Conservation (phyloP, 2,113 vertebrate genomes). For the Odobenus rosmarus region DNA sequence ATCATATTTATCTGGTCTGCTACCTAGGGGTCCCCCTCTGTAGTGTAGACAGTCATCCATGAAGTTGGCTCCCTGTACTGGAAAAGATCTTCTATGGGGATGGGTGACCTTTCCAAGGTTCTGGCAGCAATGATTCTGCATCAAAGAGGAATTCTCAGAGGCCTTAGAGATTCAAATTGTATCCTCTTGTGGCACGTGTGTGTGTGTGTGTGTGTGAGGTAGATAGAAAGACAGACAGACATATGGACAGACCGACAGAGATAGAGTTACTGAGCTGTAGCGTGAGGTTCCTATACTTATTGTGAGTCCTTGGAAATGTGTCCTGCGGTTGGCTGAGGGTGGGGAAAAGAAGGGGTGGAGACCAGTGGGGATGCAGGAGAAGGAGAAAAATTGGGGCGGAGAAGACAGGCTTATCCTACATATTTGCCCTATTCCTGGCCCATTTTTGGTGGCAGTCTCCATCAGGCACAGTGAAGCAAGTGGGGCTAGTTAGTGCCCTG, state of each 20-base stretch:
- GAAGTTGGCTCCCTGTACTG: neutral
- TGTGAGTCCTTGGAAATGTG: constrained; percentile 45
- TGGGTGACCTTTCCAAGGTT: constrained; percentile 16
- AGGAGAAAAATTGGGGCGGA: neutral
- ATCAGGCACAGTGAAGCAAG: constrained; percentile 33
- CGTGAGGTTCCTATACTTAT: neutral
- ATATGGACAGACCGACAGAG: neutral
- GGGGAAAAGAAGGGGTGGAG: neutral
- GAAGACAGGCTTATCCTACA: neutral
- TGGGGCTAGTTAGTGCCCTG: neutral
- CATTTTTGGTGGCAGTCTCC: constrained; percentile 12
- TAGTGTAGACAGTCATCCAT: neutral
- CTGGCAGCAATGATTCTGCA: constrained; percentile 42
- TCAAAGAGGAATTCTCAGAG: neutral
- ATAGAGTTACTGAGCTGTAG: neutral
- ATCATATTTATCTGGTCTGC: constrained; percentile 12
- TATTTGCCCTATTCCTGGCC: neutral
- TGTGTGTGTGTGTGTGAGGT: neutral
- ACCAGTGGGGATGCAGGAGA: constrained; percentile 13
- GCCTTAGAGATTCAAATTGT: neutral
- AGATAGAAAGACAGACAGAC: neutral
- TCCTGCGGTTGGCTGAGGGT: neutral
- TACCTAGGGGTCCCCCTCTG: neutral
- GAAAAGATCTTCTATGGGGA: neutral
- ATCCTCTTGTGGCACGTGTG: neutral